Conservation (phyloP, 2,888 invertebrate genomes). For the Agonopterix subpropinquella region DNA sequence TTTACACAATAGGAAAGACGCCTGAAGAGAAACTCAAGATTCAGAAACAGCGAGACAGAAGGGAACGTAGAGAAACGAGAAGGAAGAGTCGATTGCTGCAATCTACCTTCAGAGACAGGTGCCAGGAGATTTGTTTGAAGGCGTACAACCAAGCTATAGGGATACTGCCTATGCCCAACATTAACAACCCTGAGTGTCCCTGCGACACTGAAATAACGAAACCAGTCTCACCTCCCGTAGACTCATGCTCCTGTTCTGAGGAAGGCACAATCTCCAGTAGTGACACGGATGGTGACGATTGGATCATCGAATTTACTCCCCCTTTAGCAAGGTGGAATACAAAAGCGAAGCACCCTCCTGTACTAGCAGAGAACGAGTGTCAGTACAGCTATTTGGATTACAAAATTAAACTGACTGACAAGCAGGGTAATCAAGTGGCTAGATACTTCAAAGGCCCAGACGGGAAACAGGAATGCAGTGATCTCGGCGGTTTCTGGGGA, state of each 20-base stretch:
- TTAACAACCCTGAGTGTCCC: slow-evolving; percentile 58
- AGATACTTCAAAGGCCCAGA: slow-evolving; percentile 62
- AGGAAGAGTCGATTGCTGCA: slow-evolving; percentile 56
- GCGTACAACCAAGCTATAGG: slow-evolving; percentile 68
- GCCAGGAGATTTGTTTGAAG: slow-evolving; percentile 67
- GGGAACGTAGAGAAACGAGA: slow-evolving; percentile 56
- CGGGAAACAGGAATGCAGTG: slow-evolving; percentile 60
- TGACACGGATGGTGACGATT: slow-evolving; percentile 64
- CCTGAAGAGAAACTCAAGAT: slow-evolving; percentile 51
- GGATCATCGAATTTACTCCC: slow-evolving; percentile 63
- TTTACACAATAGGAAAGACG: slow-evolving; percentile 61
- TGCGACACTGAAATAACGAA: slow-evolving; percentile 34
- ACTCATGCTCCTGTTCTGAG: slow-evolving; percentile 66
- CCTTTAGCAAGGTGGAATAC: slow-evolving; percentile 53
- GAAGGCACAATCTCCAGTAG: slow-evolving; percentile 45
- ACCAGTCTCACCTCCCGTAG: slow-evolving; percentile 35
- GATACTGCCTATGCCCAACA: slow-evolving; percentile 50
- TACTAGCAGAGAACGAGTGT: slow-evolving; percentile 31
- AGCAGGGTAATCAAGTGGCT: slow-evolving; percentile 53
- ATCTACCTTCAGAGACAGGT: slow-evolving; percentile 60
- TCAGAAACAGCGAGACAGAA: slow-evolving; percentile 50
- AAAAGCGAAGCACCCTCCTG: slow-evolving; percentile 53
- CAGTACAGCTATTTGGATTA: slow-evolving; percentile 63
- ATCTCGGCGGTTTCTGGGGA: slow-evolving; percentile 64
- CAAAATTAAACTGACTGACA: slow-evolving; percentile 59